phyloP scores from a whole-genome alignment of 1,140 invertebrate species.

The Oreohelix idahoensis region DNA sequence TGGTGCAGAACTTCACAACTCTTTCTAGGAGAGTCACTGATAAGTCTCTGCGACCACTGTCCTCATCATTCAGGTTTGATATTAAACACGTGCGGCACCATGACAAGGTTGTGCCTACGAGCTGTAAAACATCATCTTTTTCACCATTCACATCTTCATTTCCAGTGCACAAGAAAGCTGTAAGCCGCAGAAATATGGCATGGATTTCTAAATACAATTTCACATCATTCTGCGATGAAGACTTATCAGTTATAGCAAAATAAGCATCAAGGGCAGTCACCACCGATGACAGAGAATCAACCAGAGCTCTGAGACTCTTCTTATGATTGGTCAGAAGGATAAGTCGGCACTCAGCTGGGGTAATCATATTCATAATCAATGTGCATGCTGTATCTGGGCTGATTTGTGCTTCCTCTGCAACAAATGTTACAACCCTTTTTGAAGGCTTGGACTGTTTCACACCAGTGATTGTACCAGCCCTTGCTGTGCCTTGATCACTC shows the following conservation, averaged over 20 bases:
- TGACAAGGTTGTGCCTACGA: background rate
- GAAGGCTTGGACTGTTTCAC: background rate
- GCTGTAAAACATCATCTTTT: background rate
- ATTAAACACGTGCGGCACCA: background rate
- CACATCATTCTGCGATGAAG: background rate
- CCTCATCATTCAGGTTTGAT: background rate
- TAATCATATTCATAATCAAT: conserved; percentile 2
- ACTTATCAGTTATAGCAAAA: background rate
- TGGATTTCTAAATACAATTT: background rate
- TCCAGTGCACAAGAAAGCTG: background rate
- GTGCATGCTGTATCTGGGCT: background rate
- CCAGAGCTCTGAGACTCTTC: background rate
- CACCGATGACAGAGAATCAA: background rate
- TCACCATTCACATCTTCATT: background rate
- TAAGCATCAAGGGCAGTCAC: background rate
- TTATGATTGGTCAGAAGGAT: conserved; percentile 19
- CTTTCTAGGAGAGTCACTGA: background rate
- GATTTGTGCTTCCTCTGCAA: background rate
- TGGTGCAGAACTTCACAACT: background rate
- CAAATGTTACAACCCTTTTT: conserved; percentile 13
- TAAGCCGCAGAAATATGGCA: background rate
- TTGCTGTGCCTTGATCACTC: background rate
- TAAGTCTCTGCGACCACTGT: background rate
- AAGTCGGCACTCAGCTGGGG: conserved; percentile 21
- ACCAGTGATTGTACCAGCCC: background rate